A percentile compares a stretch with the other conserved stretches of the same genome.
These are phyloP conservation scores for Epinotia demarniana DNA, from an alignment of 2,888 invertebrate genomes.

Conservation along the genomic window DNA sequence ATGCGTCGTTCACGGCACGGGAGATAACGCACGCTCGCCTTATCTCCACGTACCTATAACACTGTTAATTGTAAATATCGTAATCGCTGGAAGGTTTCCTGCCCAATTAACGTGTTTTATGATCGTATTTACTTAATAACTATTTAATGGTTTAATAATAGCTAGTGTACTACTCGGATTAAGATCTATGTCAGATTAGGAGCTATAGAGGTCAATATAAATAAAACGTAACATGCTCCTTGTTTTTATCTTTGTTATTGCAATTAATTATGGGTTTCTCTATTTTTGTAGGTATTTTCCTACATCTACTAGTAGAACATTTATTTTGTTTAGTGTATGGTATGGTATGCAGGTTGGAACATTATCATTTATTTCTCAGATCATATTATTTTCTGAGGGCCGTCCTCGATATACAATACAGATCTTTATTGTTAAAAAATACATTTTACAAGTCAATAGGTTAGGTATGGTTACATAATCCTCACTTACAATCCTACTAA, in stretches of 20 bases:
- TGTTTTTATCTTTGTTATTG: background rate
- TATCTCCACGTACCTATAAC: constrained; percentile 37
- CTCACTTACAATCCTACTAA: no score
- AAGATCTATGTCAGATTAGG: background rate
- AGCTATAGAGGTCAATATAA: background rate
- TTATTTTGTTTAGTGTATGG: background rate
- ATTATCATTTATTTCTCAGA: background rate
- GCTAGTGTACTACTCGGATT: constrained; percentile 14
- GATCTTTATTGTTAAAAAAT: no score
- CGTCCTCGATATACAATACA: background rate
- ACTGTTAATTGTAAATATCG: constrained; percentile 37
- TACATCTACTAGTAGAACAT: background rate
- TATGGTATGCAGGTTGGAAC: background rate
- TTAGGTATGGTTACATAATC: no score
- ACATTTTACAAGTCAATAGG: no score
- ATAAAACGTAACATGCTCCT: background rate
- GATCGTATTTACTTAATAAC: constrained; percentile 33
- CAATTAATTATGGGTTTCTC: background rate
- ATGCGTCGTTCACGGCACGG: constrained; percentile 18
- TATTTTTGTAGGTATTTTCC: no score
- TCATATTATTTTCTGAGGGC: no score
- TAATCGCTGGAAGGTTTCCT: constrained; percentile 35
- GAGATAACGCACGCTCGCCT: constrained; percentile 40
- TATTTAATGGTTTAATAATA: constrained; percentile 31
- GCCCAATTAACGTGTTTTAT: constrained; percentile 35